phyloP scores from a whole-genome alignment of 2,113 vertebrate genomes.

The Aythya baeri region DNA sequence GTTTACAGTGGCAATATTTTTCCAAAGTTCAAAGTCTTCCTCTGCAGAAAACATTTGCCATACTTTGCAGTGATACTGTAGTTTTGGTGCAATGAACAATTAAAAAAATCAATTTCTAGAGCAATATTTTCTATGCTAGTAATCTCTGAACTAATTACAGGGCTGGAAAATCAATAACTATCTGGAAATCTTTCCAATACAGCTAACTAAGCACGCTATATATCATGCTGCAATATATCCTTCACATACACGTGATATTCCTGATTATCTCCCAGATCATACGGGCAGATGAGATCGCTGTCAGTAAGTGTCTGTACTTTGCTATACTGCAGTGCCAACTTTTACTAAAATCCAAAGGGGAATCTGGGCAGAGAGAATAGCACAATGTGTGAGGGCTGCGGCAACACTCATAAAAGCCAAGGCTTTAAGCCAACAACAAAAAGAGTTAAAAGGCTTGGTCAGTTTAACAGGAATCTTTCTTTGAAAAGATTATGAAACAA shows the following conservation, averaged over 20 bases:
- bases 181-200: constrained; percentile 23
- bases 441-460: background rate
- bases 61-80: background rate
- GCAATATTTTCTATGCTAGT: constrained; percentile 41
- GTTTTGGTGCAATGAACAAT: constrained; percentile 26
- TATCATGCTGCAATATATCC: background rate
- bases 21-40: constrained; percentile 35
- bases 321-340: background rate
- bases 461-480: background rate
- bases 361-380: background rate
- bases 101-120: constrained; percentile 32
- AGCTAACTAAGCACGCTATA: background rate
- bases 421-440: background rate
- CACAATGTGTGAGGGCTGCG: background rate
- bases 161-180: constrained; percentile 42
- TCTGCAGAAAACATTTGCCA: background rate
- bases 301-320: background rate
- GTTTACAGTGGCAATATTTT: background rate
- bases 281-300: background rate
- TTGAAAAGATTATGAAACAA: background rate
- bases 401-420: background rate
- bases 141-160: constrained; percentile 58
- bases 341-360: background rate
- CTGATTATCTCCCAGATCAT: background rate
- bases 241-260: background rate